These are phyloP conservation scores for Malurus alboscapulatus DNA, from an alignment of 2,113 vertebrate species.

Conservation along the genomic window DNA sequence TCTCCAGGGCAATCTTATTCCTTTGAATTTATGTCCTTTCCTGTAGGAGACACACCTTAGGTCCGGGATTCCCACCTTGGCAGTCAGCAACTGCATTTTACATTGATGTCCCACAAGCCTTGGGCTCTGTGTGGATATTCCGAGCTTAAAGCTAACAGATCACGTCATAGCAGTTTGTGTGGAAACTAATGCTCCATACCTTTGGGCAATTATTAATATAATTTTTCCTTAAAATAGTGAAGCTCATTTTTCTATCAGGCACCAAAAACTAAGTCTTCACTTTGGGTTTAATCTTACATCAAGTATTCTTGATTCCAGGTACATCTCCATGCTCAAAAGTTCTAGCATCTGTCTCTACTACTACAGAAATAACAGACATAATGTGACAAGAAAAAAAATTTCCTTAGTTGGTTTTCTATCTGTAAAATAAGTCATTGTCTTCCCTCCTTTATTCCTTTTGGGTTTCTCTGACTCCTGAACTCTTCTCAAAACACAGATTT, in stretches of 20 bases:
- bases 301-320: not conserved
- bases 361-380: not conserved
- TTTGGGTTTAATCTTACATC: not conserved
- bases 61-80: not conserved
- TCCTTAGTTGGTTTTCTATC: not conserved
- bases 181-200: not conserved
- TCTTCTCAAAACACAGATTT: not conserved
- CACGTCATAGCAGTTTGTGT: not conserved
- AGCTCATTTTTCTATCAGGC: not conserved
- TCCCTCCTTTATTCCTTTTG: not conserved
- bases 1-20: not conserved
- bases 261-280: not conserved
- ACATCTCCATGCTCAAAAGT: not conserved
- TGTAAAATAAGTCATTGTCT: not conserved
- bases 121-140: not conserved
- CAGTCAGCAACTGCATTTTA: not conserved
- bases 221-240: not conserved
- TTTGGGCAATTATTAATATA: not conserved
- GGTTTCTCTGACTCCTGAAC: not conserved
- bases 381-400: not conserved
- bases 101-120: not conserved
- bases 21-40: not conserved
- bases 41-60: not conserved
- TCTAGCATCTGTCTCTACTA: not conserved
- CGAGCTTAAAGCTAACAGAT: not conserved